Percentiles rank a stretch among this genome's conserved stretches.
These are phyloP conservation scores for Tricholaema leucomelas DNA, from an alignment of 2,113 vertebrate genomes.

Conservation along the genomic window DNA sequence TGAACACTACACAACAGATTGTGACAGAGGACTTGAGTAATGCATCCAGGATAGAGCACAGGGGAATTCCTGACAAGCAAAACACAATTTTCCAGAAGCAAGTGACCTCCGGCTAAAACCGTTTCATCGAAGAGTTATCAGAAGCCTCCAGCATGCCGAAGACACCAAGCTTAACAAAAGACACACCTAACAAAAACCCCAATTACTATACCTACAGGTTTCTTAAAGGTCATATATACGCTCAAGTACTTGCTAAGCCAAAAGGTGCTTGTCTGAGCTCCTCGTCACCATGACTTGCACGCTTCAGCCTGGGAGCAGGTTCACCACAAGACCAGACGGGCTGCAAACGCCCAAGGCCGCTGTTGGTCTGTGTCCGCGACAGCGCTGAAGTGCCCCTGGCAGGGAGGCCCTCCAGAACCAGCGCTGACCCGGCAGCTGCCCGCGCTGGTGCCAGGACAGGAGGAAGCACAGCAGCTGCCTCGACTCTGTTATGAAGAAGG, in stretches of 20 bases:
- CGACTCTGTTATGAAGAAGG: fast-evolving
- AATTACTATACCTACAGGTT: background rate
- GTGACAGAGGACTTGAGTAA: background rate
- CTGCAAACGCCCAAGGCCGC: background rate
- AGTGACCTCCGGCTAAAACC: background rate
- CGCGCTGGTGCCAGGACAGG: background rate
- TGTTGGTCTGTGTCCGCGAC: background rate
- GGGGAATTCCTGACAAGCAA: background rate
- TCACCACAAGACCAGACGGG: background rate
- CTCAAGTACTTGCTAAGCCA: background rate
- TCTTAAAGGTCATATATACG: background rate
- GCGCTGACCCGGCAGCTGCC: fast-evolving
- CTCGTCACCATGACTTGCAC: background rate
- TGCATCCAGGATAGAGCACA: background rate
- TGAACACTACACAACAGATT: background rate
- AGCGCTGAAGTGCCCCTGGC: background rate
- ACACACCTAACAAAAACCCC: background rate
- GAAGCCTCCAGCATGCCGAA: background rate
- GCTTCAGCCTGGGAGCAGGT: background rate
- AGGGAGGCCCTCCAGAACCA: background rate
- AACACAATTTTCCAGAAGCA: background rate
- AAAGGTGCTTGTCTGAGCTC: background rate
- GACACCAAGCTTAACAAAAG: background rate
- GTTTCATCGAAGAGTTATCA: background rate
- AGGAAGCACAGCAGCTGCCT: background rate